These are phyloP conservation scores for Zaprionus ornatus DNA, from an alignment of 1,140 invertebrate genomes.

Conservation along the genomic window DNA sequence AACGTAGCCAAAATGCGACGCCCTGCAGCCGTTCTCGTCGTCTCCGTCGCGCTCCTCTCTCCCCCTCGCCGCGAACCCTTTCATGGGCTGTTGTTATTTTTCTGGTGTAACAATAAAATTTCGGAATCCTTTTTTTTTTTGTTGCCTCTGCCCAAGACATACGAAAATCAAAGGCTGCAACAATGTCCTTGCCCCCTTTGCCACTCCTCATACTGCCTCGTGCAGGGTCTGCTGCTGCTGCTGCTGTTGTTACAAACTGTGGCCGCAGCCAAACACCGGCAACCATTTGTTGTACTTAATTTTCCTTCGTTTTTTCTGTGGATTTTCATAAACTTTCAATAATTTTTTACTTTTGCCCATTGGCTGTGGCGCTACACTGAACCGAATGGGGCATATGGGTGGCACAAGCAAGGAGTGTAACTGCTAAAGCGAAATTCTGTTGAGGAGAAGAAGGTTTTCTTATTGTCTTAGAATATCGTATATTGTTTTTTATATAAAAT, in stretches of 20 bases:
- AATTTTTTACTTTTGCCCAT: constrained; percentile 62
- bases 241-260: constrained; percentile 50
- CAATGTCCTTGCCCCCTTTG: constrained; percentile 37
- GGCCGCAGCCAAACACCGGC: constrained; percentile 66
- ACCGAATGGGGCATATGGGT: not conserved
- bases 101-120: constrained; percentile 79
- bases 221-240: constrained; percentile 42
- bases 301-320: constrained; percentile 28
- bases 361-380: constrained; percentile 41
- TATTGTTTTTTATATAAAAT: too few relatives aligned
- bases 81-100: constrained; percentile 71
- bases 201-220: not conserved
- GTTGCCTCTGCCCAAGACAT: constrained; percentile 17
- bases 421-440: not conserved
- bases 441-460: too few relatives aligned
- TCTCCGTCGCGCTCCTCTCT: not conserved
- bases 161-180: constrained; percentile 77
- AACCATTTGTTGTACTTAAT: constrained; percentile 46
- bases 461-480: too few relatives aligned
- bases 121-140: constrained; percentile 42
- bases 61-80: not conserved
- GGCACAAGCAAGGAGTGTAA: not conserved
- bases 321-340: constrained; percentile 77
- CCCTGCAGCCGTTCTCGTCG: constrained; percentile 52
- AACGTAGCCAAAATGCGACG: constrained; percentile 80